These are phyloP conservation scores for Molossus molossus DNA, from an alignment of 2,797 vertebrate genomes.

Conservation along the genomic window DNA sequence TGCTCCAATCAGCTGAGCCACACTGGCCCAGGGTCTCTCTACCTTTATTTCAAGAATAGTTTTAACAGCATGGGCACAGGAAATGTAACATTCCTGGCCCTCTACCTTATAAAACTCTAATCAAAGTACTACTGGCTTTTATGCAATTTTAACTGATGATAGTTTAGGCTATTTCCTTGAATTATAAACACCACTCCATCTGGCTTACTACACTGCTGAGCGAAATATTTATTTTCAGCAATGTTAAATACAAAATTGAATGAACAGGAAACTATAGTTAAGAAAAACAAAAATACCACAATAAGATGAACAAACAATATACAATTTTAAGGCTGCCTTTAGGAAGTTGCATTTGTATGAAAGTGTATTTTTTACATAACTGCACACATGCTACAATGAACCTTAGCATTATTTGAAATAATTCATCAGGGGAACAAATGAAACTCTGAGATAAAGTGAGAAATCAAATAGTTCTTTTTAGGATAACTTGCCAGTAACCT, in stretches of 20 bases:
- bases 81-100: constrained; percentile 24
- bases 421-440: constrained; percentile 57
- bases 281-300: constrained; percentile 79
- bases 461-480: constrained; percentile 62
- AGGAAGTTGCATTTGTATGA: constrained; percentile 59
- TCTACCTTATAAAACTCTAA: constrained; percentile 55
- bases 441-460: constrained; percentile 59
- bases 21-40: background rate
- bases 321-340: constrained; percentile 44
- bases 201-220: constrained; percentile 32
- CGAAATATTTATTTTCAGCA: constrained; percentile 76
- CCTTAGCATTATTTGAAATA: constrained; percentile 51
- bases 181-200: constrained; percentile 74
- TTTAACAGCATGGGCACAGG: background rate
- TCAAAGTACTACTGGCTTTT: constrained; percentile 32
- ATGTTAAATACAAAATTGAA: constrained; percentile 53
- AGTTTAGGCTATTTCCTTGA: constrained; percentile 68
- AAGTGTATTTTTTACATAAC: constrained; percentile 49
- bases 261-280: constrained; percentile 77
- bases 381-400: background rate
- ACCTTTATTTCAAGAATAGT: background rate
- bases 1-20: too few relatives aligned
- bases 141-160: constrained; percentile 14
- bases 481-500: constrained; percentile 44
- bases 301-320: constrained; percentile 60